Evolutionary conservation across 2,797 vertebrate genomes (phyloP).

Genomic region (Hylomyscus alleni): DNA sequence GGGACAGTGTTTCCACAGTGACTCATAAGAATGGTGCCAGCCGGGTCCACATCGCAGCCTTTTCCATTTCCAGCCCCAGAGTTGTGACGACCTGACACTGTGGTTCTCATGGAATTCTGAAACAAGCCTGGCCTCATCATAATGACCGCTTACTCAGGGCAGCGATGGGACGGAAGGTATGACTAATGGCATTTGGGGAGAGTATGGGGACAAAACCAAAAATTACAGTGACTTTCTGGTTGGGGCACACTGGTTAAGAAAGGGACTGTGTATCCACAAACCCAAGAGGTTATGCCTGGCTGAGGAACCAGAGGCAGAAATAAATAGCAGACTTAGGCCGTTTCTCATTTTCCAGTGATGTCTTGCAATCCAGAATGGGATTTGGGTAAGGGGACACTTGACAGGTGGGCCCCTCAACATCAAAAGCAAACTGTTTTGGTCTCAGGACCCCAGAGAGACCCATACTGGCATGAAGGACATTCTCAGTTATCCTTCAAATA

Average conservation of each 20-base stretch:
- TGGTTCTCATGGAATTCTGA: constrained; percentile 83
- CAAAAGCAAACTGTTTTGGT: neutral
- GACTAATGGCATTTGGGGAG: constrained; percentile 81
- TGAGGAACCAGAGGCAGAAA: constrained; percentile 66
- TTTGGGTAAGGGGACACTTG: constrained; percentile 31
- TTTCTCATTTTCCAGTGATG: constrained; percentile 43
- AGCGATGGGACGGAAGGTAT: constrained; percentile 78
- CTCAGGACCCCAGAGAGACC: neutral
- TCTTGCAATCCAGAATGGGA: neutral
- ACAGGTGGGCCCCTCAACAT: constrained; percentile 24
- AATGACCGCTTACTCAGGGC: constrained; percentile 82
- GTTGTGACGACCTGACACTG: constrained; percentile 75
- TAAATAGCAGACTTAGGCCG: constrained; percentile 56
- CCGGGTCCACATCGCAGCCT: constrained; percentile 70
- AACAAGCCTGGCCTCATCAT: constrained; percentile 75
- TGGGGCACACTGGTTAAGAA: constrained; percentile 70
- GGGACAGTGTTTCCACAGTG: constrained; percentile 81
- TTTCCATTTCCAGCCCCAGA: constrained; percentile 77
- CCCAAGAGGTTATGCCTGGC: constrained; percentile 29
- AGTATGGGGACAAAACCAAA: constrained; percentile 76
- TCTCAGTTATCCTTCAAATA: neutral
- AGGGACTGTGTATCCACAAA: constrained; percentile 69
- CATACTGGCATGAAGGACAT: neutral
- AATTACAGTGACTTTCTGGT: constrained; percentile 81
- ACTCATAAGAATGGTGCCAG: constrained; percentile 79